phyloP scores from a whole-genome alignment of 2,797 vertebrate species.

The Gallirallus australis region DNA sequence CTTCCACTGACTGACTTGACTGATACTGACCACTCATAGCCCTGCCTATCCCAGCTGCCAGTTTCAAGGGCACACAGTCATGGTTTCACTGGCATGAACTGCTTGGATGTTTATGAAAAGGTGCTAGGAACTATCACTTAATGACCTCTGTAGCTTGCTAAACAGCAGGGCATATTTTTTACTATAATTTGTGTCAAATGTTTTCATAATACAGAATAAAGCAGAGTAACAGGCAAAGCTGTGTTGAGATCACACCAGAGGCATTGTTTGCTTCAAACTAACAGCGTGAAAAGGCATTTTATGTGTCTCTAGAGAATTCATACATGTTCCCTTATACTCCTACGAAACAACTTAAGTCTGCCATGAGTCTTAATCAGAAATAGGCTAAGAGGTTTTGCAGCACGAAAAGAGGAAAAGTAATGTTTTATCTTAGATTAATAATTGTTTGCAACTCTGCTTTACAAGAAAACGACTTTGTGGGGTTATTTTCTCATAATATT shows the following conservation, averaged over 20 bases:
- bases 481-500: accelerated
- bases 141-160: neutral
- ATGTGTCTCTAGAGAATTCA: neutral
- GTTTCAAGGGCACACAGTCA: neutral
- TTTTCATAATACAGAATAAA: neutral
- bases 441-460: neutral
- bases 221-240: neutral
- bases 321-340: neutral
- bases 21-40: neutral
- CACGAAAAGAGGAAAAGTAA: neutral
- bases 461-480: neutral
- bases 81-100: neutral
- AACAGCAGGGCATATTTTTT: neutral
- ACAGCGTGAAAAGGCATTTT: neutral
- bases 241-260: neutral
- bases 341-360: neutral
- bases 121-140: neutral
- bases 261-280: neutral
- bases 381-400: neutral
- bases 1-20: neutral
- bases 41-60: neutral
- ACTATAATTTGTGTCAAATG: neutral
- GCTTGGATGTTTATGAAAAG: neutral
- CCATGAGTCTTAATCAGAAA: neutral
- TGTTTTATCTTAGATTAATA: neutral